phyloP scores from a whole-genome alignment of 1,140 invertebrate species.

The Magallana ariakensis region DNA sequence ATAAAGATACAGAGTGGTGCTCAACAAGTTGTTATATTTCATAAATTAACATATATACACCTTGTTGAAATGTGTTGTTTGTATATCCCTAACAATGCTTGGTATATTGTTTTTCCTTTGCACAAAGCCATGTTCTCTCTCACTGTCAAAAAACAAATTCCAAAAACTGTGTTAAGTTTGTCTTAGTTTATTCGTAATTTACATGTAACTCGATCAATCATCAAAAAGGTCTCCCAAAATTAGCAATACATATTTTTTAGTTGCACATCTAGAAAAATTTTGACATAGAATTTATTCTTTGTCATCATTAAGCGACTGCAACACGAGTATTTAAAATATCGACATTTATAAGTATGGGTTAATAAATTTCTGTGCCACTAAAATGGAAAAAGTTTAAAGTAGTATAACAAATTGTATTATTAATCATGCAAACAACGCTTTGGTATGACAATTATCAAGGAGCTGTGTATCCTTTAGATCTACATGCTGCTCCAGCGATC shows the following conservation, averaged over 20 bases:
- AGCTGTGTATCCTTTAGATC: conserved; percentile 67
- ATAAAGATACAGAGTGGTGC: background rate
- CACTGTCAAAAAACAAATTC: background rate
- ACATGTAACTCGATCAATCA: too few relatives aligned
- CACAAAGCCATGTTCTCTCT: background rate
- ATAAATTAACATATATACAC: background rate
- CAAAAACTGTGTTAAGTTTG: too few relatives aligned
- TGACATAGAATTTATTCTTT: too few relatives aligned
- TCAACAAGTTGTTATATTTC: background rate
- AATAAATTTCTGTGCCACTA: background rate
- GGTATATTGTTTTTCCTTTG: conserved; percentile 6
- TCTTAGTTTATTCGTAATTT: too few relatives aligned
- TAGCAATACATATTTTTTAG: too few relatives aligned
- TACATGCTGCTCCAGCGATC: conserved; percentile 55
- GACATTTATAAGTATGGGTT: background rate
- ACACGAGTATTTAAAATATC: background rate
- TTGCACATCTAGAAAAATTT: too few relatives aligned
- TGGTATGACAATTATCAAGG: conserved; percentile 69
- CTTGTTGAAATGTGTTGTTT: background rate
- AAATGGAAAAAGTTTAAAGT: too few relatives aligned
- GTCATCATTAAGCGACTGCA: too few relatives aligned
- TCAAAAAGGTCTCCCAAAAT: too few relatives aligned
- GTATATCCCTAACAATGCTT: background rate
- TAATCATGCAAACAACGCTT: conserved; percentile 57
- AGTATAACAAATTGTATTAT: too few relatives aligned